Percentiles rank a stretch among this genome's conserved stretches.
These are phyloP conservation scores for Temnothorax ravouxi DNA, from an alignment of 2,888 invertebrate genomes.

Conservation along the genomic window DNA sequence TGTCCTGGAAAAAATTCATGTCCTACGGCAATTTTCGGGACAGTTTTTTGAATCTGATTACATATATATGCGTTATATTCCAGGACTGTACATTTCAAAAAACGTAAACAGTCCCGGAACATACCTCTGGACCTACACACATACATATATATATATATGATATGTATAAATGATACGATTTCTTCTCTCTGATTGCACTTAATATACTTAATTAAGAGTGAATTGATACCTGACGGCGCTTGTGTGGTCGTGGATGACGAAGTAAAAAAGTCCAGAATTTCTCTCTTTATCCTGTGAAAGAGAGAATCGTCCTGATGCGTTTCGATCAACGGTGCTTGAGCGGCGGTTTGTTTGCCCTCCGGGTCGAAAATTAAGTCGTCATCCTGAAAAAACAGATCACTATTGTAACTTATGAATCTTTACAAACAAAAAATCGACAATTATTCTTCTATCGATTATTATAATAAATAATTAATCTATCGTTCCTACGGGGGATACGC, in stretches of 20 bases:
- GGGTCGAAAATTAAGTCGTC: constrained; percentile 83
- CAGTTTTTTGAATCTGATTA: no score
- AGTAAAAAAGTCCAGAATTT: constrained; percentile 66
- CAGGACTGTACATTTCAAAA: no score
- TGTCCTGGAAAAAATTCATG: no score
- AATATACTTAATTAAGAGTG: background rate
- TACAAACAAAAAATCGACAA: background rate
- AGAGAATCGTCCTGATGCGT: constrained; percentile 74
- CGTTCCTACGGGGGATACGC: background rate
- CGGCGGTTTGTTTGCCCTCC: constrained; percentile 75
- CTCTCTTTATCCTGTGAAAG: constrained; percentile 85
- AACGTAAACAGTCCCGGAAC: no score
- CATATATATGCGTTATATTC: no score
- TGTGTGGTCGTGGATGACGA: background rate
- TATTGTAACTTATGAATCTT: background rate
- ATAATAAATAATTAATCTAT: constrained; percentile 1
- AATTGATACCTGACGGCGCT: constrained; percentile 57
- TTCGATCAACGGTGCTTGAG: constrained; percentile 76
- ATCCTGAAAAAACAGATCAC: constrained; percentile 75
- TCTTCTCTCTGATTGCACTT: background rate
- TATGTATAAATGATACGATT: background rate
- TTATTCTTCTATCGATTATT: background rate
- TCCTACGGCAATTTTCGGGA: no score
- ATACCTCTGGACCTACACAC: no score
- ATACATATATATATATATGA: no score